A percentile compares a stretch with the other conserved stretches of the same genome.
Evolutionary conservation across 2,113 vertebrate genomes (phyloP).

Genomic region (Sylvilagus bachmani): DNA sequence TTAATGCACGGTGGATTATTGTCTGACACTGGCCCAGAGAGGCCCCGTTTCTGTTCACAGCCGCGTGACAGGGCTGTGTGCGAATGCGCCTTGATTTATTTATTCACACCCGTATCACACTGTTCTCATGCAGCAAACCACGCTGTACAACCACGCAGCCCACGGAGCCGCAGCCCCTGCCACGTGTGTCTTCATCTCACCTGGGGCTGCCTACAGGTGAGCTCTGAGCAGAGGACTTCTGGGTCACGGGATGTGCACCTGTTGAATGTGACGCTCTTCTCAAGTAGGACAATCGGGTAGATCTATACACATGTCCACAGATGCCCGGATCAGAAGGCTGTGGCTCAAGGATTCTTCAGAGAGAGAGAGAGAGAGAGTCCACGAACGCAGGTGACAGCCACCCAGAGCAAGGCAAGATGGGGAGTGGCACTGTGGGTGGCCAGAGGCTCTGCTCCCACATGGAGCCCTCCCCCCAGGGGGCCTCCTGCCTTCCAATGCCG

Average conservation of each 20-base stretch:
- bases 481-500: fast-evolving
- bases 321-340: not conserved
- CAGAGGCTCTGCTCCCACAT: fast-evolving
- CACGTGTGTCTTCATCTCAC: fast-evolving
- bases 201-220: fast-evolving
- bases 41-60: too few species aligned
- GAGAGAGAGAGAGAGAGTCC: too few species aligned
- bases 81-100: fast-evolving
- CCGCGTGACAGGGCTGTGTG: too few species aligned
- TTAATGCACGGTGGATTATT: fast-evolving
- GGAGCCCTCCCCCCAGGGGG: fast-evolving
- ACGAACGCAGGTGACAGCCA: fast-evolving
- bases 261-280: not conserved
- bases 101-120: not conserved
- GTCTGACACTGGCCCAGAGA: too few species aligned
- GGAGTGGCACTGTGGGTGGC: too few species aligned
- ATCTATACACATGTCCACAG: too few species aligned
- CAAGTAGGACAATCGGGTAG: not conserved
- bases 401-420: too few species aligned
- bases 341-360: not conserved
- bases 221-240: not conserved
- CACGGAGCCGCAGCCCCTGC: fast-evolving
- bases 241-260: fast-evolving
- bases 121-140: too few species aligned
- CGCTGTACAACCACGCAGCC: not conserved